These are phyloP conservation scores for Metridium senile DNA, from an alignment of 92 coral and sea anemone species.

Conservation along the genomic window DNA sequence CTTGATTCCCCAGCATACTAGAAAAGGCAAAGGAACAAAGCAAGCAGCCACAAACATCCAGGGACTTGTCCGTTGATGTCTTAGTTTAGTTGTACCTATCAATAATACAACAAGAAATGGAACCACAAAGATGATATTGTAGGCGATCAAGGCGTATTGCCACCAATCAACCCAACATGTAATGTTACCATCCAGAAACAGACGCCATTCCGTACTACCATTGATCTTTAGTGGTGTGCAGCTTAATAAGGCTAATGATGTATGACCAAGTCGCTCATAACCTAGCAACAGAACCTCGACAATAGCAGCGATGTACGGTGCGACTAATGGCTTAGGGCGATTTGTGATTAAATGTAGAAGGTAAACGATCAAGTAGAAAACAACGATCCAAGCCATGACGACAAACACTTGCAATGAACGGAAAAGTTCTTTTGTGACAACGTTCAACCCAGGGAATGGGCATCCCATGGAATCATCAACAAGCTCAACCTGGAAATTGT, in stretches of 20 bases:
- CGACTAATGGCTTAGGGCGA: conserved; percentile 30
- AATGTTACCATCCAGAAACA: conserved; percentile 78
- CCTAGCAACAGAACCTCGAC: conserved; percentile 58
- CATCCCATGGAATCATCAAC: conserved; percentile 43
- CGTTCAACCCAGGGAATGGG: conserved; percentile 67
- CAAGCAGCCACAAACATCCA: conserved; percentile 44
- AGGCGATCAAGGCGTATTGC: conserved; percentile 49
- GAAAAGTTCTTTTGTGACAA: conserved; percentile 63
- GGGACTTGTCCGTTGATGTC: conserved; percentile 38
- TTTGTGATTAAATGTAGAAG: conserved; percentile 22
- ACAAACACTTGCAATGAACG: conserved; percentile 35
- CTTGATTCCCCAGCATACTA: conserved; percentile 39
- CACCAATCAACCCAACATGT: conserved; percentile 65
- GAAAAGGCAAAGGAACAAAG: conserved; percentile 42
- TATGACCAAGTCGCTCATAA: conserved; percentile 55
- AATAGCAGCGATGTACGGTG: conserved; percentile 57
- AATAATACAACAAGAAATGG: conserved; percentile 54
- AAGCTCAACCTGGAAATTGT: conserved; percentile 35
- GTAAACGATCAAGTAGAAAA: conserved; percentile 34
- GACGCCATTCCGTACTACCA: conserved; percentile 24
- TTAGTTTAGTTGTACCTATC: conserved; percentile 43
- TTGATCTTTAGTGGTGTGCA: conserved; percentile 44
- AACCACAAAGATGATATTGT: conserved; percentile 43
- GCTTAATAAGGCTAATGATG: conserved; percentile 50
- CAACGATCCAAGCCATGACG: conserved; percentile 42